These are phyloP conservation scores for Erinaceus europaeus DNA, from an alignment of 2,113 vertebrate genomes.

Conservation along the genomic window DNA sequence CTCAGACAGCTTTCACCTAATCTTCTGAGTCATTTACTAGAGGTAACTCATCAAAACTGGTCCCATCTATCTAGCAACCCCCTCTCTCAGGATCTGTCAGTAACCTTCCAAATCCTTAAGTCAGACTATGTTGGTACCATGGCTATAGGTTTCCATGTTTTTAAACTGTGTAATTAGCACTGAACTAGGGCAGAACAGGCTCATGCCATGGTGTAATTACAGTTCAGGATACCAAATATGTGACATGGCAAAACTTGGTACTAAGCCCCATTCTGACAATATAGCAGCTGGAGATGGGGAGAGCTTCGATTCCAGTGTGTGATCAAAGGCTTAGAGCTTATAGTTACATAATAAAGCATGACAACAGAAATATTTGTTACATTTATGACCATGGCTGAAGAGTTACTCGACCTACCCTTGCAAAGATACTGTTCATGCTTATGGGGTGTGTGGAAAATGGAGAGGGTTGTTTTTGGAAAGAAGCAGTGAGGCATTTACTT, in stretches of 20 bases:
- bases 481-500: background rate
- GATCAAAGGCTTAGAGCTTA: background rate
- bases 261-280: background rate
- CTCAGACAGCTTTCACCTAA: background rate
- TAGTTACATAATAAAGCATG: background rate
- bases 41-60: background rate
- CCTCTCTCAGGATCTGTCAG: background rate
- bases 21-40: background rate
- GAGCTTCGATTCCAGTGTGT: background rate
- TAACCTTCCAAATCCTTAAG: background rate
- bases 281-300: background rate
- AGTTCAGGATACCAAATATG: background rate
- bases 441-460: too few species aligned
- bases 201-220: background rate
- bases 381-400: background rate
- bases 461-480: background rate
- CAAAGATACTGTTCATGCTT: background rate
- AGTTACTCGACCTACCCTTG: background rate
- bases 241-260: background rate
- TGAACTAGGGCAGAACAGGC: background rate
- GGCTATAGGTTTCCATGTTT: background rate
- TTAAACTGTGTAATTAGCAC: background rate
- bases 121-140: background rate
- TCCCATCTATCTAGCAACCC: background rate
- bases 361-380: background rate